phyloP scores from a whole-genome alignment of 2,113 vertebrate species.

The Gobio gobio region DNA sequence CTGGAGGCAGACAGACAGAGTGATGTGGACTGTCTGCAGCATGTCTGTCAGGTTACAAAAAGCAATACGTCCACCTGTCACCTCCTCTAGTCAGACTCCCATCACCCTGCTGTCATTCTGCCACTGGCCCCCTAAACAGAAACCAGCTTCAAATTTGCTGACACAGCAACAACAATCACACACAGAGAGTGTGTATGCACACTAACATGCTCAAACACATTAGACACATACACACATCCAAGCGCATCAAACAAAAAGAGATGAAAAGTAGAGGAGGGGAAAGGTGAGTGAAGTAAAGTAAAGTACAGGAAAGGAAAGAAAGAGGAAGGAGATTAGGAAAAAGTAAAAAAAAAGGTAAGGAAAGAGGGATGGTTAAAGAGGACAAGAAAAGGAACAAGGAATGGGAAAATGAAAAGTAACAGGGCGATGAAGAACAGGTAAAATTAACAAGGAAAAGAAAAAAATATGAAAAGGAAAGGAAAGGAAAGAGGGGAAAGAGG shows the following conservation, averaged over 20 bases:
- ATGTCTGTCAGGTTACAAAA: slow-evolving; percentile 49
- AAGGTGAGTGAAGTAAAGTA: not conserved
- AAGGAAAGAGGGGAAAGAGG: not conserved
- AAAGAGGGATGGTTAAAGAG: not conserved
- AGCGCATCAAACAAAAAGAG: not conserved
- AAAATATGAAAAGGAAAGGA: too few relatives aligned
- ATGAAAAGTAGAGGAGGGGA: not conserved
- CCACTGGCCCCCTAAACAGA: slow-evolving; percentile 14
- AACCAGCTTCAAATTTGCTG: slow-evolving; percentile 33
- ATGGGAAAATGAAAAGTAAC: too few relatives aligned
- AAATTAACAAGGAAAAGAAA: not conserved
- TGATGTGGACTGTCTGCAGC: slow-evolving; percentile 36
- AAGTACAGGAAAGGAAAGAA: not conserved
- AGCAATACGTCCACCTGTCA: slow-evolving; percentile 54
- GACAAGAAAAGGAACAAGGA: not conserved
- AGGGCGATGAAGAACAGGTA: too few relatives aligned
- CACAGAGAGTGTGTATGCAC: not conserved
- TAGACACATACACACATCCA: slow-evolving; percentile 4
- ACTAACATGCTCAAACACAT: not conserved
- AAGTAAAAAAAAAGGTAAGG: not conserved
- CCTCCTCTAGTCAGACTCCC: slow-evolving; percentile 40
- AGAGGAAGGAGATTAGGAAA: not conserved
- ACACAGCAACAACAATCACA: slow-evolving; percentile 25
- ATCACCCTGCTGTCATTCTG: slow-evolving; percentile 41
- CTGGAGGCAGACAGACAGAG: not conserved